A percentile compares a stretch with the other conserved stretches of the same genome.
Conservation (phyloP, 2,113 vertebrate genomes). For the Psittacara wagleri region DNA sequence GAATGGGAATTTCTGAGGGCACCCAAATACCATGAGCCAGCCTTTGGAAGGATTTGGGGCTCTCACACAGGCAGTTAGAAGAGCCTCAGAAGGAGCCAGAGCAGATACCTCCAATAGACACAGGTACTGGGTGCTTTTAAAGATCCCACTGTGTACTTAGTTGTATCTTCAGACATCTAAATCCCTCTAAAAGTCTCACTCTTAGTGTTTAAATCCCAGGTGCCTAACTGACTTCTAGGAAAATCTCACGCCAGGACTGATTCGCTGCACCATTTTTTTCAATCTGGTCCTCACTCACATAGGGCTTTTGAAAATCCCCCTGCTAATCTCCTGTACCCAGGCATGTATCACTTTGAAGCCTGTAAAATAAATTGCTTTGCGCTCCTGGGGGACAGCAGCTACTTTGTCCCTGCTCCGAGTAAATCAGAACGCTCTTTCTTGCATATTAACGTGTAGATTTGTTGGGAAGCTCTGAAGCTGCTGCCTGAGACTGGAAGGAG, state of each 20-base stretch:
- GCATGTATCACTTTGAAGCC: conserved; percentile 33
- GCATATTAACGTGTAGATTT: not conserved
- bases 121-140: not conserved
- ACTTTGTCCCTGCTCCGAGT: not conserved
- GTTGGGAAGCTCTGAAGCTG: not conserved
- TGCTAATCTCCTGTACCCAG: conserved; percentile 56
- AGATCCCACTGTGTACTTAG: not conserved
- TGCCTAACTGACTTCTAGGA: conserved; percentile 47
- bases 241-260: conserved; percentile 37
- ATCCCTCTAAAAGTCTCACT: conserved; percentile 55
- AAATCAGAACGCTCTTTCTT: not conserved
- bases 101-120: not conserved
- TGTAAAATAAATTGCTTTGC: conserved; percentile 37
- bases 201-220: conserved; percentile 55
- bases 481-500: not conserved
- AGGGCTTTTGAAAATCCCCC: conserved; percentile 44
- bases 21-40: not conserved
- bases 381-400: conserved; percentile 26
- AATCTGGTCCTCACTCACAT: conserved; percentile 9
- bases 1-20: not conserved
- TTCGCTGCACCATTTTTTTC: not conserved
- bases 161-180: conserved; percentile 55
- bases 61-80: not conserved
- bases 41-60: not conserved
- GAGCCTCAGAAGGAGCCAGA: not conserved